A percentile compares a stretch with the other conserved stretches of the same genome.
Conservation (phyloP, 2,797 vertebrate genomes). For the Pipistrellus nathusii region DNA sequence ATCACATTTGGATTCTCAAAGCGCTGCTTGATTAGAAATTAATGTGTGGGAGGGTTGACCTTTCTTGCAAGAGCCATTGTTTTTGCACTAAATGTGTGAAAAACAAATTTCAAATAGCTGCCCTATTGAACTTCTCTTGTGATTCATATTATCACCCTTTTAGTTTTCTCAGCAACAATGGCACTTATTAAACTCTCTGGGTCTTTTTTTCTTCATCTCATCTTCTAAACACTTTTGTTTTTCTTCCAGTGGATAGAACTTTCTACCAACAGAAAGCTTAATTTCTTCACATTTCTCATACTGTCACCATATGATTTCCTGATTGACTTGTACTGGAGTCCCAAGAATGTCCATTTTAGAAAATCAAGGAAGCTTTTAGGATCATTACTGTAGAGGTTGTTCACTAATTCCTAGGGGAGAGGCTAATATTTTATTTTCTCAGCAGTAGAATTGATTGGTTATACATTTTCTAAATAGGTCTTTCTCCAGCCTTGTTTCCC, state of each 20-base stretch:
- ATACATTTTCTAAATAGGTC: slow-evolving; percentile 51
- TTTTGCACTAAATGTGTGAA: slow-evolving; percentile 87
- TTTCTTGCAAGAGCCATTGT: slow-evolving; percentile 84
- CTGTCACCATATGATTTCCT: slow-evolving; percentile 54
- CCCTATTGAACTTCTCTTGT: slow-evolving; percentile 84
- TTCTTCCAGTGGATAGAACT: slow-evolving; percentile 60
- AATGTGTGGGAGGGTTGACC: slow-evolving; percentile 84
- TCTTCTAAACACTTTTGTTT: slow-evolving; percentile 3
- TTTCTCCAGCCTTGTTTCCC: not conserved
- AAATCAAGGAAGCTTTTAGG: slow-evolving; percentile 61
- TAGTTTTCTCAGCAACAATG: slow-evolving; percentile 78
- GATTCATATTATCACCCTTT: slow-evolving; percentile 82
- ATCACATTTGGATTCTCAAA: slow-evolving; percentile 87
- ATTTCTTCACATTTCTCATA: slow-evolving; percentile 75
- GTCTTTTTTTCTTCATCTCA: slow-evolving; percentile 1
- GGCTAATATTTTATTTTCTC: not conserved
- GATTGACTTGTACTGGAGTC: slow-evolving; percentile 69
- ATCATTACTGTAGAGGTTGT: not conserved
- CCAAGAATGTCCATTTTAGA: slow-evolving; percentile 70
- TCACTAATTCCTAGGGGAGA: slow-evolving; percentile 26
- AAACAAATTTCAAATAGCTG: slow-evolving; percentile 87
- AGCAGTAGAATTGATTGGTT: slow-evolving; percentile 28
- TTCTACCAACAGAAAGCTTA: slow-evolving; percentile 70
- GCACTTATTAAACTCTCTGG: slow-evolving; percentile 62
- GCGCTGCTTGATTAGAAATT: slow-evolving; percentile 86